phyloP scores from a whole-genome alignment of 2,797 vertebrate species.

The Choloepus didactylus region DNA sequence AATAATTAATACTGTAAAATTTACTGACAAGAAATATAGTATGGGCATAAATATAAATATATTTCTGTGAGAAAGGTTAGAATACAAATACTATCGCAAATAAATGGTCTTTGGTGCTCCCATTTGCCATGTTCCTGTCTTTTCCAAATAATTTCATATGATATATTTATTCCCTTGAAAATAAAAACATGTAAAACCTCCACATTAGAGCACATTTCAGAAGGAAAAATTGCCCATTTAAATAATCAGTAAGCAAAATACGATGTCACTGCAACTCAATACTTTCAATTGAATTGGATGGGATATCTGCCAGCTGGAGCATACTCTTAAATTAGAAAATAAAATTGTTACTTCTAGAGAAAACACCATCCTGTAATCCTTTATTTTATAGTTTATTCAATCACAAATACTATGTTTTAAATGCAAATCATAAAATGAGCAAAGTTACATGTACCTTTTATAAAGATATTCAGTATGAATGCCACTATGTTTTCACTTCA shows the following conservation, averaged over 20 bases:
- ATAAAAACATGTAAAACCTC: conserved; percentile 41
- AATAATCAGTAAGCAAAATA: conserved; percentile 50
- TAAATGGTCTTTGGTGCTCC: conserved; percentile 7
- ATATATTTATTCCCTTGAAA: conserved; percentile 62
- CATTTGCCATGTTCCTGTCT: conserved; percentile 50
- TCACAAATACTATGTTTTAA: background rate
- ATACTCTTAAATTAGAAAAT: conserved; percentile 7
- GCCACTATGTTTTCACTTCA: background rate
- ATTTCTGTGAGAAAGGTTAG: conserved; percentile 55
- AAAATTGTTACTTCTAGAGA: background rate
- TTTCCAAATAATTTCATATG: conserved; percentile 66
- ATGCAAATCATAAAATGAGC: conserved; percentile 41
- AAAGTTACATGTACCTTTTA: background rate
- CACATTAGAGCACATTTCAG: background rate
- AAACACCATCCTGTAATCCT: background rate
- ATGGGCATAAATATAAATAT: conserved; percentile 11
- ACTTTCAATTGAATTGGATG: conserved; percentile 25
- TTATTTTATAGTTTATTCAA: conserved; percentile 24
- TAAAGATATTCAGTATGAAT: background rate
- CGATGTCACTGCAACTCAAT: background rate
- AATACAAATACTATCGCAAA: conserved; percentile 56
- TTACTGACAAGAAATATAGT: conserved; percentile 44
- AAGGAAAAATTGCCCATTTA: background rate
- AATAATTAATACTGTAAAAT: conserved; percentile 69
- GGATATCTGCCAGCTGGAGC: background rate